These are phyloP conservation scores for Thecocarcelia acutangulata DNA, from an alignment of 2,888 invertebrate species.

Conservation along the genomic window DNA sequence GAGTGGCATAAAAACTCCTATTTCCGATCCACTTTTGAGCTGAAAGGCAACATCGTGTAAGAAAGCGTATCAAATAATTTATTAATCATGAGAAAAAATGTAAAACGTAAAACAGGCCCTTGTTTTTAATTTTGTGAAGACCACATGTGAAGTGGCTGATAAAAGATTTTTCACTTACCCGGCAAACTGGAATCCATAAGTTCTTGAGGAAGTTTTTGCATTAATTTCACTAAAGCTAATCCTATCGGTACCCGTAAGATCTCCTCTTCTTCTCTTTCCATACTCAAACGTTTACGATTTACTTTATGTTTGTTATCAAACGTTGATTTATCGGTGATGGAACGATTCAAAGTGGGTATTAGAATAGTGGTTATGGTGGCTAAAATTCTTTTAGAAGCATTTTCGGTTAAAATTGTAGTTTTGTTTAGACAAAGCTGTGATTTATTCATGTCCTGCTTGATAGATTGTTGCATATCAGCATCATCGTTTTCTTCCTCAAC, in stretches of 20 bases:
- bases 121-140: too few species aligned
- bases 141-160: too few species aligned
- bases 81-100: too few species aligned
- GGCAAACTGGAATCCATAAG: slow-evolving; percentile 89
- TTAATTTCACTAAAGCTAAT: slow-evolving; percentile 93
- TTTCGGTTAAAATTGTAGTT: slow-evolving; percentile 84
- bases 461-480: neutral
- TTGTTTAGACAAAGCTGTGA: slow-evolving; percentile 75
- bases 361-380: slow-evolving; percentile 86
- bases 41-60: too few species aligned
- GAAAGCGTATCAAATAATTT: too few species aligned
- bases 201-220: slow-evolving; percentile 91
- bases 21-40: too few species aligned
- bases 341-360: slow-evolving; percentile 90
- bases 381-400: slow-evolving; percentile 89
- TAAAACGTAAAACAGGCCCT: too few species aligned
- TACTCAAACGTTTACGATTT: slow-evolving; percentile 86
- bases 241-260: slow-evolving; percentile 95
- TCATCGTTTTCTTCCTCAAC: slow-evolving; percentile 34
- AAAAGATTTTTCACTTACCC: slow-evolving; percentile 69
- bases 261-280: slow-evolving; percentile 94
- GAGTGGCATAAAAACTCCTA: too few species aligned
- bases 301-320: slow-evolving; percentile 90
- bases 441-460: neutral
- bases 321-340: slow-evolving; percentile 86